phyloP scores from a whole-genome alignment of 1,140 invertebrate species.

The Drosophila punjabiensis region DNA sequence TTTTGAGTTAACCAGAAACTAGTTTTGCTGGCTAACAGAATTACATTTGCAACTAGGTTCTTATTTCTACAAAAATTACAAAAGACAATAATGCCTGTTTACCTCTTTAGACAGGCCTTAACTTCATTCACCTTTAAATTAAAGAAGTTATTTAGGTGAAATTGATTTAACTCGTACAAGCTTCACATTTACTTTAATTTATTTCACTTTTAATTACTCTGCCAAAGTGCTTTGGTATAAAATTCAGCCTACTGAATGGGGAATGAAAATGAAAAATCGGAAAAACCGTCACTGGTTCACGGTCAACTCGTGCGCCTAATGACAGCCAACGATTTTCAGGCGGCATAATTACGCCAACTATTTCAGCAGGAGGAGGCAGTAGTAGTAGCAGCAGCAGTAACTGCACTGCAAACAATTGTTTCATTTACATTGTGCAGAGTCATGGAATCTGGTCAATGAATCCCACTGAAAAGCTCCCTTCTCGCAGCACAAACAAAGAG shows the following conservation, averaged over 20 bases:
- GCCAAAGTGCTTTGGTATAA: slow-evolving; percentile 38
- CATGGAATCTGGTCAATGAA: slow-evolving; percentile 81
- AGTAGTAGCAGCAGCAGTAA: background rate
- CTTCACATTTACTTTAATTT: background rate
- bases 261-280: slow-evolving; percentile 29
- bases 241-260: slow-evolving; percentile 18
- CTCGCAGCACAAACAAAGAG: slow-evolving; percentile 4
- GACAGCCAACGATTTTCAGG: slow-evolving; percentile 61
- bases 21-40: background rate
- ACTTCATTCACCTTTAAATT: background rate
- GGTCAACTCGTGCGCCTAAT: slow-evolving; percentile 80
- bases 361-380: slow-evolving; percentile 12
- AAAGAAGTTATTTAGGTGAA: background rate
- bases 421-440: slow-evolving; percentile 69
- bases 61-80: too few relatives aligned
- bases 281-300: slow-evolving; percentile 72
- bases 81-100: too few relatives aligned
- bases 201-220: slow-evolving; percentile 42
- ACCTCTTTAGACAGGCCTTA: background rate
- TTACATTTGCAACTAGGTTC: background rate
- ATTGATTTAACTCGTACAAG: background rate
- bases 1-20: background rate
- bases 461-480: slow-evolving; percentile 57
- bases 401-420: slow-evolving; percentile 44
- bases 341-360: slow-evolving; percentile 57